Evolutionary conservation across 2,888 invertebrate genomes (phyloP).

Genomic region (Volucella zonaria): DNA sequence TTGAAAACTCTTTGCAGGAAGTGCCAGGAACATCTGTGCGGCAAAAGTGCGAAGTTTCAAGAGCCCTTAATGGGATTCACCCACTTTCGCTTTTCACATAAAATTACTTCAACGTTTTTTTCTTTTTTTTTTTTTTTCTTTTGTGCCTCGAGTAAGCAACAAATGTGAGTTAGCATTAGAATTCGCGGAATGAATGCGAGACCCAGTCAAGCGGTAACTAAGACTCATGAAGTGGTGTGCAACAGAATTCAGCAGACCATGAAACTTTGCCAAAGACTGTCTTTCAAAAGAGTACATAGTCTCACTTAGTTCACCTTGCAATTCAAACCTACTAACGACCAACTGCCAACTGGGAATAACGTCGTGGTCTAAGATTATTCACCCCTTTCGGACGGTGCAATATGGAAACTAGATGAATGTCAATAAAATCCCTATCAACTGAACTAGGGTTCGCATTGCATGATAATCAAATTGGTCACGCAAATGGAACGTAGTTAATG

Average conservation of each 20-base stretch:
- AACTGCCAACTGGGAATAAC: not conserved
- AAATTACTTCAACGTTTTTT: too few relatives aligned
- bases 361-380: not conserved
- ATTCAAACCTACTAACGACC: not conserved
- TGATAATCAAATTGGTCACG: constrained; percentile 56
- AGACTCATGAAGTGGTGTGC: not conserved
- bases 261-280: not conserved
- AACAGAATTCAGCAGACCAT: constrained; percentile 8
- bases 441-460: constrained; percentile 29
- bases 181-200: too few relatives aligned
- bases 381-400: not conserved
- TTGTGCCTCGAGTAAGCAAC: too few relatives aligned
- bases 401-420: constrained; percentile 7
- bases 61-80: too few relatives aligned
- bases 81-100: too few relatives aligned
- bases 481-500: constrained; percentile 51
- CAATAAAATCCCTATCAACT: not conserved
- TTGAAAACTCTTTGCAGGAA: too few relatives aligned
- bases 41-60: too few relatives aligned
- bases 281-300: not conserved
- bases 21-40: too few relatives aligned
- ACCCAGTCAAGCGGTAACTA: too few relatives aligned
- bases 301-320: too few relatives aligned
- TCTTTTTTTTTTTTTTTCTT: too few relatives aligned
- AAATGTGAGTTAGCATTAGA: too few relatives aligned